Conservation (phyloP, 2,113 vertebrate species). For the Talpa occidentalis region DNA sequence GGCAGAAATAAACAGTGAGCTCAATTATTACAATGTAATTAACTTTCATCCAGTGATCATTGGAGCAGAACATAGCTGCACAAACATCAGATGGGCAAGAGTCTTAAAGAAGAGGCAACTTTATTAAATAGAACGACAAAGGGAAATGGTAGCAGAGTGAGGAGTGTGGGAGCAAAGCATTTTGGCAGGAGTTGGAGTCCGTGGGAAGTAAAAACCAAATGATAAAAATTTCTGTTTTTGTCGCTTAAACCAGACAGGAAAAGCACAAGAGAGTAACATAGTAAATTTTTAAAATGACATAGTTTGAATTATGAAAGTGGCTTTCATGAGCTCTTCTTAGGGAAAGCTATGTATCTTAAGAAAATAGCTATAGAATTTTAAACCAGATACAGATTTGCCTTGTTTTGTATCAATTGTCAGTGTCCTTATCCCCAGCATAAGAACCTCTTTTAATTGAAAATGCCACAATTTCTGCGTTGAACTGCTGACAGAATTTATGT, state of each 20-base stretch:
- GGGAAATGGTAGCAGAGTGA: not conserved
- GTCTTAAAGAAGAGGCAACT: not conserved
- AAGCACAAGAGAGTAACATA: not conserved
- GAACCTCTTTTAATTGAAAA: conserved; percentile 13
- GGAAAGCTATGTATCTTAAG: conserved; percentile 14
- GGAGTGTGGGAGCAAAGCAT: not conserved
- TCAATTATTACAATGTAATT: not conserved
- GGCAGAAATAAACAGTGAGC: not conserved
- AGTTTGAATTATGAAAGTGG: conserved; percentile 24
- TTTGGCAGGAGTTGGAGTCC: not conserved
- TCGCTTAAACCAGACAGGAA: conserved; percentile 2
- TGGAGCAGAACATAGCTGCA: not conserved
- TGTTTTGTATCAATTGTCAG: not conserved
- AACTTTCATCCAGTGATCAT: not conserved
- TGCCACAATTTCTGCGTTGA: conserved; percentile 8
- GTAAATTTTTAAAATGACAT: not conserved
- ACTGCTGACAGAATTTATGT: not conserved
- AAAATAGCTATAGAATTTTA: not conserved
- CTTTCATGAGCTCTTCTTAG: not conserved
- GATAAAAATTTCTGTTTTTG: not conserved
- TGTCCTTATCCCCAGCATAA: not conserved
- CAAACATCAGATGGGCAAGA: not conserved
- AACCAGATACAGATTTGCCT: not conserved
- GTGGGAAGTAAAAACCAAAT: not conserved
- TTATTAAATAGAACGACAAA: not conserved